Evolutionary conservation across 2,888 invertebrate species (phyloP), one percentile per base, ranked within the genome.

Genomic region (Empis livida): DNA sequence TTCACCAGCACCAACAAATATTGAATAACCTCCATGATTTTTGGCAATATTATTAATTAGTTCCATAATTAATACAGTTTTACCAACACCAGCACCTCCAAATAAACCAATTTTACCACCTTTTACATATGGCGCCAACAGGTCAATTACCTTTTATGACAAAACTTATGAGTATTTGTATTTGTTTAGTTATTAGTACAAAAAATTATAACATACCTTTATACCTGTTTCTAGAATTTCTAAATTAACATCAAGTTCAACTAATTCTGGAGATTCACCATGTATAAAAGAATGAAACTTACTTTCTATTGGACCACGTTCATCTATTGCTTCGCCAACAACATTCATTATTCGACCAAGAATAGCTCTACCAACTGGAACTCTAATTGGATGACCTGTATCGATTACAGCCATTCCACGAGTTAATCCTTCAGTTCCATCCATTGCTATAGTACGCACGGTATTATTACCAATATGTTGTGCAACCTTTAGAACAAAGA

Each of bases 11-110:
- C 94, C 93, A 54, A 92, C 92, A 62, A 94, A 93, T 54, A 93
- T 92, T 0, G 93, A 93, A 74, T 90, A 94, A 75, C 93, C 93
- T 75, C 93, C 92, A 68, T 94, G 93, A 57, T 91, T 91, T 68
- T 92, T 93, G 57, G 93, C 93, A 41, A 94, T 87, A 65, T 93
- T 94, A 78, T 93, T 93, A 62, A 93, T 93, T 62, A 93, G 77
- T 70, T 93, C 93, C 93, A 94, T 93, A 69, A 94, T 94, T 56
- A 93, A 75, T 70, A 93, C 93, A 63, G 93, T 94, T 72, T 93
- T 93, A 54, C 93, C 93, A 58, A 94, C 93, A 61, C 93, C 93
- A 54, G 93, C 93, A 60, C 93, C 93, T 52, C 92, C 92, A 65
- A 93, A 93, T 45, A 91, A 74, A 55, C 89, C 93, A 68, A 93